phyloP scores from a whole-genome alignment of 2,888 invertebrate species.

The Cyaniris semiargus region DNA sequence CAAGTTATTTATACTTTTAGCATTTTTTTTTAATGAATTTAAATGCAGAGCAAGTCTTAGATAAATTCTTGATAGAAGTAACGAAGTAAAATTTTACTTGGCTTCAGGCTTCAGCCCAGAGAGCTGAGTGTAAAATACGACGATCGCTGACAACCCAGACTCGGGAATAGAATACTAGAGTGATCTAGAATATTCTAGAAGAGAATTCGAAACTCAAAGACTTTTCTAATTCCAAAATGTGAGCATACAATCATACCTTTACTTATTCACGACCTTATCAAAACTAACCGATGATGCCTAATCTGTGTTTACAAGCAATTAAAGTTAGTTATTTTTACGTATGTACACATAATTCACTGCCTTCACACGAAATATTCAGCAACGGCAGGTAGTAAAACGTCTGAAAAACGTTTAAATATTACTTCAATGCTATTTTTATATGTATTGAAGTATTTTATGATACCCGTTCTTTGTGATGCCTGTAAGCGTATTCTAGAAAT shows the following conservation, averaged over 20 bases:
- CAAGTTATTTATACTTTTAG: too few species aligned
- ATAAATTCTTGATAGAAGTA: background rate
- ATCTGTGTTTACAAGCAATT: too few species aligned
- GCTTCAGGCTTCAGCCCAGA: background rate
- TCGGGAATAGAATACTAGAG: background rate
- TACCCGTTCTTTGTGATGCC: background rate
- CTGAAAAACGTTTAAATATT: background rate
- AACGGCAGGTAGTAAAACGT: too few species aligned
- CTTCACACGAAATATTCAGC: too few species aligned
- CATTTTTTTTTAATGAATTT: too few species aligned
- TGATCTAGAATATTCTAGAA: conserved; percentile 7
- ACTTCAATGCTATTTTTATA: background rate
- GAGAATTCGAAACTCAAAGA: background rate
- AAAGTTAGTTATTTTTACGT: too few species aligned
- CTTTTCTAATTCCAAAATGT: too few species aligned
- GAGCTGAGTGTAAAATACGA: conserved; percentile 4
- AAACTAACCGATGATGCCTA: too few species aligned
- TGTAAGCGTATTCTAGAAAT: background rate
- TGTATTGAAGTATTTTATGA: background rate
- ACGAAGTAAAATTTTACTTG: background rate
- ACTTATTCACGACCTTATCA: too few species aligned
- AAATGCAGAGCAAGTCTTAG: background rate
- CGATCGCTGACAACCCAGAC: background rate
- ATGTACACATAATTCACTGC: too few species aligned
- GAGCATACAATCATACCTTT: too few species aligned